Base-by-base conservation (phyloP, 2,888 invertebrate genomes). In the Creontiades dilutus region DNA sequence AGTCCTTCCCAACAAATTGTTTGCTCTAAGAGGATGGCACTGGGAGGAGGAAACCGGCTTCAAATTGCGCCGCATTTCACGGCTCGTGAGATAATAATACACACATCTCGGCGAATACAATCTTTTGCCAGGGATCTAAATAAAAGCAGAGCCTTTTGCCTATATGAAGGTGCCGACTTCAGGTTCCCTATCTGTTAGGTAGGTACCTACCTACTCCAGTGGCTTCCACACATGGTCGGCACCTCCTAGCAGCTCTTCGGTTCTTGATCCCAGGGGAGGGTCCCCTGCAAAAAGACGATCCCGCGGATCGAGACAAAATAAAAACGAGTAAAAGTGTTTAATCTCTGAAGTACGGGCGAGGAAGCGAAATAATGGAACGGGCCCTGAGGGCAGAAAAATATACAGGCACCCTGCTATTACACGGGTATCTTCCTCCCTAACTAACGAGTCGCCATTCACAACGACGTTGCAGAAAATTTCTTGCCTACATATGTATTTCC, bases 361-460 rank as follows among this genome's bases (percentile, higher is more conserved):
- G 75, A 37, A 75, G 76, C 37, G 19, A 86, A 86, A 86, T 86
- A 86, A 86, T 86, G 76, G 86, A n/a, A 61, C 27, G 37, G n/a
- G 27, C 75, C 55, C 86, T n/a, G 48, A 85, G 85, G 85, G 85
- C 28, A 61, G 82, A 68, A 86, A 46, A 86, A 19, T 46, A 85
- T 61, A 9, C 86, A 27, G 27, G 37, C 86, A 75, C 76, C 86
- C 86, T 86, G 86, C 76, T 86, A 86, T 86, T 86, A 86, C 47
- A 19, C 55, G 47, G 86, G 16, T 86, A 47, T 46, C 55, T 37
- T 55, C 86, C 75, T 37, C 86, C 48, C 47, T 86, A 86, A 86
- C 75, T 86, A 86, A 86, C 86, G 86, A 86, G 19, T 86, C 46
- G n/a, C 86, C 75, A 86, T 86, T 86, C 86, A 86, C n/a, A 75